These are phyloP conservation scores for Thaleichthys pacificus DNA, from an alignment of 2,797 vertebrate genomes.

Conservation along the genomic window DNA sequence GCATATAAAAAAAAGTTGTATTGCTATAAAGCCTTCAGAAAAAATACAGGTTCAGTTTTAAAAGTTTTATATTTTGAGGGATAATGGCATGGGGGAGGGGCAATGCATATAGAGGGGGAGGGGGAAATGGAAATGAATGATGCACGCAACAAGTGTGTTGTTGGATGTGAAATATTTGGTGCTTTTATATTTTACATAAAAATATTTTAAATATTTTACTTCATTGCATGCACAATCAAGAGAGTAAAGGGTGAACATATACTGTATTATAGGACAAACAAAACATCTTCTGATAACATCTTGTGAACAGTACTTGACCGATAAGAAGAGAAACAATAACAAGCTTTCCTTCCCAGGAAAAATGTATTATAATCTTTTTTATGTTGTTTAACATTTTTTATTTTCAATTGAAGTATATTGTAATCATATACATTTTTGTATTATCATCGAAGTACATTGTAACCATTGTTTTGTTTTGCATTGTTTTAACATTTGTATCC, in stretches of 20 bases:
- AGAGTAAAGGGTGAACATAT: constrained; percentile 14
- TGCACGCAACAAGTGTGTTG: background rate
- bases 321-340: constrained; percentile 40
- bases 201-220: background rate
- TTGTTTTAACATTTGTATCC: constrained; percentile 44
- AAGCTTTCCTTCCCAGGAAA: constrained; percentile 49
- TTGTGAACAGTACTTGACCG: constrained; percentile 54
- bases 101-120: too few relatives aligned
- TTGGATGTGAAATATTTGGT: background rate
- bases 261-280: constrained; percentile 36
- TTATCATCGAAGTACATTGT: constrained; percentile 58
- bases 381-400: constrained; percentile 54
- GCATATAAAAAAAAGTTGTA: too few relatives aligned
- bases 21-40: too few relatives aligned
- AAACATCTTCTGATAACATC: background rate
- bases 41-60: too few relatives aligned
- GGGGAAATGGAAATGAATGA: background rate
- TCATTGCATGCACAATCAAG: background rate
- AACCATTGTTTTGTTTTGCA: constrained; percentile 67
- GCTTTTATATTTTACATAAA: background rate
- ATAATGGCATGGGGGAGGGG: background rate
- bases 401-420: constrained; percentile 58
- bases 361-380: constrained; percentile 17
- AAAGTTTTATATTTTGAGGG: background rate
- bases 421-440: constrained; percentile 47